Base-by-base conservation (phyloP, 2,113 vertebrate species). In the Gambusia affinis region DNA sequence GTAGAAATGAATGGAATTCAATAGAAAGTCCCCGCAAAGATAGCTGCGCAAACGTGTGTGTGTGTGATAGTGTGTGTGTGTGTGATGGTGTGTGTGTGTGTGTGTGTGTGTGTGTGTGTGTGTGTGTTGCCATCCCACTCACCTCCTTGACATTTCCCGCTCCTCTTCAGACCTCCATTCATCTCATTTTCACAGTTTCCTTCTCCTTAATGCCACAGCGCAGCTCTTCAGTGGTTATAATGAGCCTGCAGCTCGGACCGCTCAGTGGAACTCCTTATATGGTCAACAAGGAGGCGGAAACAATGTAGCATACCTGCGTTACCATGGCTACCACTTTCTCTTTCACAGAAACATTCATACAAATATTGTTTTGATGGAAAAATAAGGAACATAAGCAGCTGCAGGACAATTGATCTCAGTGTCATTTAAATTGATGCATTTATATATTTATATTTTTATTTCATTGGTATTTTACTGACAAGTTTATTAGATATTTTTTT, bases 111-210 rank as follows among this genome's bases (percentile, higher is more conserved):
- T 64, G 60, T 39, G n/a, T 54, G 61, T 57, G 65, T 2, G 60
- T 77, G 75, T 42, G 76, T 77, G 70, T 57, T 10, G 17, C 31
- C 60, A 61, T 37, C 73, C 77, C 66, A 77, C 82, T 12, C 62
- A 39, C 29, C 69, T 80, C 31, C 77, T 70, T 67, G 64, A 80
- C 69, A 73, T 84, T 84, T 83, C 22, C 63, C 28, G 30, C 47
- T 68, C 72, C 60, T 71, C 73, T 69, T 42, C 78, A 80, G 5
- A 29, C 68, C 30, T 6, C 47, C 44, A 64, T 42, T 33, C 37
- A 42, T 17, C 70, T 75, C 44, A 54, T 76, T 65, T 54, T 75
- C 64, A 47, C 44, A 17, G 54, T n/a, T 60, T 72, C 61, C 47
- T 29, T 67, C 31, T 47, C 31, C 77, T 61, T 79, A 63, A 63